Conservation (phyloP, 1,140 invertebrate species). For the Rhopalosiphum maidis region DNA sequence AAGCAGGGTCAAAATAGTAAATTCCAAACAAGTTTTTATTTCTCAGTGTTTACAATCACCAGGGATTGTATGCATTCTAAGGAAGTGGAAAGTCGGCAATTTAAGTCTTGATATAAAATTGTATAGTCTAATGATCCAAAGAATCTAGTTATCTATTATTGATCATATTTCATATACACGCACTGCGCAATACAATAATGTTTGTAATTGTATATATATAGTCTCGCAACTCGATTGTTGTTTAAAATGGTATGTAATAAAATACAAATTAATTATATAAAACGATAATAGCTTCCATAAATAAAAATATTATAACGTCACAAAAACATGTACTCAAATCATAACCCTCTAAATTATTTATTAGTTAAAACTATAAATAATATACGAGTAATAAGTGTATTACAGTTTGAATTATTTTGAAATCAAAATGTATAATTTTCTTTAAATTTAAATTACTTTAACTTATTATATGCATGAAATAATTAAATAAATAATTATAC, state of each 20-base stretch:
- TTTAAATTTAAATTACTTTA: too few species aligned
- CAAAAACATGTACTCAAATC: conserved; percentile 20
- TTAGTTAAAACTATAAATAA: neutral
- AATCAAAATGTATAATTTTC: too few species aligned
- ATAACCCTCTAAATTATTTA: neutral
- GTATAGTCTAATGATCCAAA: neutral
- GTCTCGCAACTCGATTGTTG: neutral
- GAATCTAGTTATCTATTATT: neutral
- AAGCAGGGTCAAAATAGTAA: neutral
- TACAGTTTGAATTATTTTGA: neutral
- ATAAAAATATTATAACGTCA: neutral
- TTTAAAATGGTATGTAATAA: neutral
- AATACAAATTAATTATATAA: neutral
- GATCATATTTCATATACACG: neutral
- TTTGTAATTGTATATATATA: neutral
- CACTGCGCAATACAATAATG: neutral
- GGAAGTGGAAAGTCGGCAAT: neutral
- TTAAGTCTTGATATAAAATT: neutral
- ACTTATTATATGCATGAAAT: too few species aligned
- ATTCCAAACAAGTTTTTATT: neutral
- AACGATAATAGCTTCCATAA: neutral
- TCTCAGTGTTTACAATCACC: neutral
- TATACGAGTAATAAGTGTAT: neutral
- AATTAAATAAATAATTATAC: neutral
- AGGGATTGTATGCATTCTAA: neutral